Conservation (phyloP, 2,113 vertebrate species). For the Columba janthina region DNA sequence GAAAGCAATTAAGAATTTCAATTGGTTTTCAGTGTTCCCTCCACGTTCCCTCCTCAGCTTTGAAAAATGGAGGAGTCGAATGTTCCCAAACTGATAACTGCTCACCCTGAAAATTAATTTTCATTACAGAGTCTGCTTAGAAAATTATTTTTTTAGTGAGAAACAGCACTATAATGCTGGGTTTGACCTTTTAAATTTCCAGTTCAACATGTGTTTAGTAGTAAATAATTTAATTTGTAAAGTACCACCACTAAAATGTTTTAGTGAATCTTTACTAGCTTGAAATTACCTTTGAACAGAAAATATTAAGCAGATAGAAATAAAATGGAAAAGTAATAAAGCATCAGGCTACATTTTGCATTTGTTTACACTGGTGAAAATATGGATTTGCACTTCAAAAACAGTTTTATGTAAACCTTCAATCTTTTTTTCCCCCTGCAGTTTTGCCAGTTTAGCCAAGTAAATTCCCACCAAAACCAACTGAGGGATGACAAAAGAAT, state of each 20-base stretch:
- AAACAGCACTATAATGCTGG: conserved; percentile 10
- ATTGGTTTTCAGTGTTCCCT: background rate
- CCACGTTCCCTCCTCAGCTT: background rate
- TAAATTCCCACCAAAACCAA: background rate
- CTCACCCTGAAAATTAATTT: conserved; percentile 5
- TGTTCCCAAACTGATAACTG: background rate
- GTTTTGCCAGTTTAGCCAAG: background rate
- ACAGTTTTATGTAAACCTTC: background rate
- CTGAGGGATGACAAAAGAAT: background rate
- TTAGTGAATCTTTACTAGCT: background rate
- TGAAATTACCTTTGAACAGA: background rate
- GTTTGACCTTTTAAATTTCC: conserved; percentile 17
- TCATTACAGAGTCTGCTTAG: background rate
- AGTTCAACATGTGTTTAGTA: background rate
- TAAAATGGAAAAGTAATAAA: background rate
- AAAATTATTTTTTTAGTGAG: background rate
- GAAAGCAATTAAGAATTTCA: background rate
- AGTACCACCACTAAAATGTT: background rate
- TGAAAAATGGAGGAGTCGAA: background rate
- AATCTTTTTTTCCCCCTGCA: background rate
- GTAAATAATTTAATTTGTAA: conserved; percentile 18
- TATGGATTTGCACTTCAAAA: background rate
- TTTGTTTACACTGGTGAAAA: conserved; percentile 1
- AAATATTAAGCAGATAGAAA: background rate
- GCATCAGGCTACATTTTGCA: background rate